phyloP scores from a whole-genome alignment of 2,797 vertebrate species.

The Schizothorax lantsangensis region DNA sequence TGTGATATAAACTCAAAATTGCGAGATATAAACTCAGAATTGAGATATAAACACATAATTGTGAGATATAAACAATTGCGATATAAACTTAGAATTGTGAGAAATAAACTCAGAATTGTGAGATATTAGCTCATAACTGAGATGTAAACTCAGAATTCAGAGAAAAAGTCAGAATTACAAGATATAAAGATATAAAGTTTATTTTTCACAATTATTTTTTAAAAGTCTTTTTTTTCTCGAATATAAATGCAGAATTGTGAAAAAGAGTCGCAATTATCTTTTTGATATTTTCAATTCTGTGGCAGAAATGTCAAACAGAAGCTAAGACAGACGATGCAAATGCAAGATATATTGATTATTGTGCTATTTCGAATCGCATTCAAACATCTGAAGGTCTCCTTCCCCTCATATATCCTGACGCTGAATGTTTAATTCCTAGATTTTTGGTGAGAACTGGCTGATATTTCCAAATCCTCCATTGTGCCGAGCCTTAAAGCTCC shows the following conservation, averaged over 20 bases:
- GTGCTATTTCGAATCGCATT: conserved; percentile 62
- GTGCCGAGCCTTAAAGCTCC: conserved; percentile 44
- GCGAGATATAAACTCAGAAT: too few relatives aligned
- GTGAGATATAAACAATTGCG: too few relatives aligned
- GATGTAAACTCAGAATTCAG: background rate
- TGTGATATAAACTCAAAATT: background rate
- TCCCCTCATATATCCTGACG: background rate
- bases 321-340: conserved; percentile 56
- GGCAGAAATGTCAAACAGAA: conserved; percentile 11
- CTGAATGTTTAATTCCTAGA: background rate
- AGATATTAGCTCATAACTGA: background rate
- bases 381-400: conserved; percentile 27
- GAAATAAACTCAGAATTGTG: background rate
- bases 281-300: background rate
- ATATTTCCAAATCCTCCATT: conserved; percentile 47
- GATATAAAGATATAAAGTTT: too few relatives aligned
- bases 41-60: too few relatives aligned
- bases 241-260: background rate
- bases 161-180: background rate
- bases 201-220: too few relatives aligned
- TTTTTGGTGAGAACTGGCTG: conserved; percentile 30
- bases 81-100: too few relatives aligned
- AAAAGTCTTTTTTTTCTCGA: too few relatives aligned
- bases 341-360: conserved; percentile 52
- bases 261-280: background rate